Base-by-base conservation (phyloP, 2,113 vertebrate genomes). In the Melanerpes aurifrons region DNA sequence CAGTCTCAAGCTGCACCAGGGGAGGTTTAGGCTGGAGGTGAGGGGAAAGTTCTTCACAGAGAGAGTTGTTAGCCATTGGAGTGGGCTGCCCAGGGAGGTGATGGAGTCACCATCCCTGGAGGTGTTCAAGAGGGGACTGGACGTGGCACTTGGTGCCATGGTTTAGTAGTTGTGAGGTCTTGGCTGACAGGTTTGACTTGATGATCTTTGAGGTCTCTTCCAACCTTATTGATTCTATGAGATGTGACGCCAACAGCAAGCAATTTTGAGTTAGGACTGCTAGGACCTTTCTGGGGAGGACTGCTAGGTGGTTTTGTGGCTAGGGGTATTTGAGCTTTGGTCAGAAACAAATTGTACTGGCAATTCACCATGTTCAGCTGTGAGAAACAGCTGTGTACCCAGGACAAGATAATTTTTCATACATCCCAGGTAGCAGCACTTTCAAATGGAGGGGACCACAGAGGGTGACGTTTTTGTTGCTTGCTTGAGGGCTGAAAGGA, bases 401-500 rank as follows among this genome's bases (percentile, higher is more conserved):
- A 81, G 17, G 16, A 64, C 28, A 91, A 62, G 3, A 15, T 3
- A 28, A 66, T 50, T 90, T 67, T 68, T 61, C 47, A 85, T 45
- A 31, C 16, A 53, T 8, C 37, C 12, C 25, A 48, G 64, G 32
- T 32, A 89, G 5, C 64, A 89, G 57, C 43, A 59, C 7, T 77
- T 87, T 20, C n/a, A n/a, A 68, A 45, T 11, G 24, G 61, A 91
- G 35, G 3, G 4, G 26, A 78, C 31, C 25, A 43, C 1, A 8
- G 28, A 5, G 22, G 50, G 53, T 63, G 26, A 43, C 1, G 1
- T 14, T 82, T 89, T 84, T 83, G 59, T 77, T 59, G 28, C 57
- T 85, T 6, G 19, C 94, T 93, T 62, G 50, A 62, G 88, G 88
- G 77, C 40, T 90, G 62, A 82, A 86, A 89, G 35, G 19, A 94